A percentile compares a stretch with the other conserved stretches of the same genome.
Conservation (phyloP, 2,113 vertebrate species). For the Heterocephalus glaber region DNA sequence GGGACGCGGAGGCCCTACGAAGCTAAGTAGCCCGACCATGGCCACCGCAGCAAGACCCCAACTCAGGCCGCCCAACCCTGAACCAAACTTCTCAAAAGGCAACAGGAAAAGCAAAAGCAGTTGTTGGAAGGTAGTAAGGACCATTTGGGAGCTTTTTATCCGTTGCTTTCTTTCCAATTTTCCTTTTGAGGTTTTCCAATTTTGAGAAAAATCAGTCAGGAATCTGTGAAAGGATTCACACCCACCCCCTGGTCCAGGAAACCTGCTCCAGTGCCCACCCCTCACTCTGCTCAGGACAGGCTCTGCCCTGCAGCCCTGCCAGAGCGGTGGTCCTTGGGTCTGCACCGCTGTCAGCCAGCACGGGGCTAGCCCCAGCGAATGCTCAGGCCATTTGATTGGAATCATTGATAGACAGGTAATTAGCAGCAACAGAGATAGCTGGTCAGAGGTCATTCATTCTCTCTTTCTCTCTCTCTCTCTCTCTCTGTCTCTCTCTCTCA, state of each 20-base stretch:
- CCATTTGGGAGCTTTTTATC: background rate
- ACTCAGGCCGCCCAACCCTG: background rate
- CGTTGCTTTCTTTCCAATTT: background rate
- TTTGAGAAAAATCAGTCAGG: background rate
- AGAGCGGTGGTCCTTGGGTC: background rate
- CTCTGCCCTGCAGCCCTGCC: background rate
- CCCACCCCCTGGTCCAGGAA: background rate
- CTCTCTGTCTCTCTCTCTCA: background rate
- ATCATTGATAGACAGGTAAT: background rate
- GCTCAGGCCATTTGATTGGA: background rate
- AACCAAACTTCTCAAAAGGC: background rate
- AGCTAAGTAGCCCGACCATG: accelerated
- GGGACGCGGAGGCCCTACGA: background rate
- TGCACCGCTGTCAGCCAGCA: background rate
- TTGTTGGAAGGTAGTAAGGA: background rate
- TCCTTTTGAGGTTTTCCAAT: background rate
- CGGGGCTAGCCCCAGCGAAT: accelerated
- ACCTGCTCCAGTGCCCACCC: background rate
- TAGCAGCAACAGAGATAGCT: background rate
- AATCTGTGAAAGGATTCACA: background rate
- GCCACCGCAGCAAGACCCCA: background rate
- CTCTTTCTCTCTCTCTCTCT: background rate
- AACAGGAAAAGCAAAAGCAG: background rate
- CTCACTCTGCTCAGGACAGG: background rate
- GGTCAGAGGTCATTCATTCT: background rate